Base-by-base conservation (phyloP, 2,888 invertebrate genomes). In the Leptopterna dolabrata region DNA sequence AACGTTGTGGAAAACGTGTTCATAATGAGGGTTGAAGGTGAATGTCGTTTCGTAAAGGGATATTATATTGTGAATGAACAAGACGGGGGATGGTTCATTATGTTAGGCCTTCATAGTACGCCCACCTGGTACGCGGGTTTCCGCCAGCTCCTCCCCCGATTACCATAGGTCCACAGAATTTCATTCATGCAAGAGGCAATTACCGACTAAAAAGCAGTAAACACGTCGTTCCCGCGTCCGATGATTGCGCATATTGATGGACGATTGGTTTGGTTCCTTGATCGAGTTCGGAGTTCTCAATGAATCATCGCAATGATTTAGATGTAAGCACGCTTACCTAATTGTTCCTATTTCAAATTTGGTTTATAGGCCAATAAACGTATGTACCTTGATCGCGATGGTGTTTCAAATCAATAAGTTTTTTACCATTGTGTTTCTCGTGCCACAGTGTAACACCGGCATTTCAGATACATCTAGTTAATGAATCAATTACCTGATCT, bases 61-160 rank as follows among this genome's bases (percentile, higher is more conserved):
- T 73, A 73, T 73, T 73, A 73, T 73, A 73, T 73, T 73, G n/a
- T 73, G 73, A 73, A 73, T 73, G 73, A 73, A 73, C 27, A 11
- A n/a, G 70, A 29, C 2, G 27, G 70, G n/a, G 24, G 73, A 73
- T 73, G 73, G n/a, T 36, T 73, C 73, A 73, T 73, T 73, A 73
- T 73, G 16, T 16, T 7, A 30, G 73, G 11, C 36, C 73, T 36
- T 73, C 41, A 16, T 3, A 6, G 36, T 11, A 30, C 73, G 30
- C 73, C 73, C 73, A 73, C 73, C 36, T 36, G 73, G 36, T 19
- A 70, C 70, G 70, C 70, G 11, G 70, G 70, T 73, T 73, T 30
- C 73, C 14, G 73, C 73, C 16, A 19, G 6, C 29, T 73, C 73
- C 30, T 73, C 73, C 30, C 73, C 16, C 30, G 36, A 30, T 30